Conservation (phyloP, 2,797 vertebrate species). For the Hippoglossus hippoglossus region DNA sequence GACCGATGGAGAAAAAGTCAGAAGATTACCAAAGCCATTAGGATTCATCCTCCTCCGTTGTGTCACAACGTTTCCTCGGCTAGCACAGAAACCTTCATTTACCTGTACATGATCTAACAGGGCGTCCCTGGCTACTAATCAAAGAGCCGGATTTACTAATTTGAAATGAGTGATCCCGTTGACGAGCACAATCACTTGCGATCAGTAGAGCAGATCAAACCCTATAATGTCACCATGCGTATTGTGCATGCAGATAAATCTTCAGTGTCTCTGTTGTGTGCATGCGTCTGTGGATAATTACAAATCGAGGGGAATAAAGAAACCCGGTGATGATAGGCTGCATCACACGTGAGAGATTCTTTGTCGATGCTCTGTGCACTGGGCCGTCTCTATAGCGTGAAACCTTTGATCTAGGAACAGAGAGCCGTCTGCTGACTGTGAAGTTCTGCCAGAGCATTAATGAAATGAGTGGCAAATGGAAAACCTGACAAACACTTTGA, state of each 20-base stretch:
- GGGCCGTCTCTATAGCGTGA: slow-evolving; percentile 40
- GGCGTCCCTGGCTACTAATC: slow-evolving; percentile 28
- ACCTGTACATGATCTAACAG: slow-evolving; percentile 39
- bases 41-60: background rate
- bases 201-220: slow-evolving; percentile 51
- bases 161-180: slow-evolving; percentile 35
- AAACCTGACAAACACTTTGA: slow-evolving; percentile 45
- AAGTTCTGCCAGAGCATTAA: slow-evolving; percentile 59
- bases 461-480: slow-evolving; percentile 48
- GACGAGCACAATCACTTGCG: slow-evolving; percentile 36
- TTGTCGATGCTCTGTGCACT: slow-evolving; percentile 26
- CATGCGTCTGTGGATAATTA: slow-evolving; percentile 61
- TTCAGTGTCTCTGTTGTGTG: slow-evolving; percentile 27
- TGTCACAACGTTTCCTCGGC: background rate
- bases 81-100: slow-evolving; percentile 28
- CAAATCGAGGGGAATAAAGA: slow-evolving; percentile 57
- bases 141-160: slow-evolving; percentile 53
- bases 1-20: background rate
- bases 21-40: background rate
- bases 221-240: slow-evolving; percentile 26
- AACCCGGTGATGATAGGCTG: slow-evolving; percentile 21
- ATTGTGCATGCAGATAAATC: slow-evolving; percentile 34
- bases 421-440: slow-evolving; percentile 47
- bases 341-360: slow-evolving; percentile 45
- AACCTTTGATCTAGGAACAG: slow-evolving; percentile 69